Evolutionary conservation across 64 coral and sea anemone species (phyloP), one percentile per base, ranked within the genome.

Genomic region (Acropora tenuis): DNA sequence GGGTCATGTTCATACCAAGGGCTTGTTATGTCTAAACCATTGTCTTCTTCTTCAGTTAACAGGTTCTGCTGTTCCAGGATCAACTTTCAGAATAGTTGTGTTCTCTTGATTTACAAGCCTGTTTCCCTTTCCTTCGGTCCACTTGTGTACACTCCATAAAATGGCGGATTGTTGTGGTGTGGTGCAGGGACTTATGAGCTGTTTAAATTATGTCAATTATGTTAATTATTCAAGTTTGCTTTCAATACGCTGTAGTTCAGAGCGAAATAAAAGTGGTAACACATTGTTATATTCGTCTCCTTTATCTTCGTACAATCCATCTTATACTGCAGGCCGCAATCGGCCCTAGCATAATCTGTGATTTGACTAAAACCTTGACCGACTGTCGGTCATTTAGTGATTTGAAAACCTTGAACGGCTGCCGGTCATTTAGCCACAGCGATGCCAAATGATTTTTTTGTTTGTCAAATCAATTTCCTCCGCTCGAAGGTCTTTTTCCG

Each of bases 291-390:
- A 20, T 80, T 80, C 78, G 78, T 80, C 48, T 80, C 48, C 78
- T 80, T 80, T 80, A 80, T 80, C 78, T 80, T 80, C 48, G 48
- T 80, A 52, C 57, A 80, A 80, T 80, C 4, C 78, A 80, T 80
- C 78, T 80, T 80, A 80, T 80, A 80, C 46, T 80, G 48, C 47
- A 80, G 78, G 78, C 86, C 50, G 3, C 69, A 88, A 88, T 72
- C 40, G 73, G 86, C 86, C 86, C 8, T 88, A 74, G 86, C 74
- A 78, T 77, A 76, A 88, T 77, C 73, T 77, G 72, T 88, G 48
- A 88, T 88, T 75, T 3, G n/a, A n/a, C n/a, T n/a, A n/a, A n/a
- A n/a, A n/a, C n/a, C n/a, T n/a, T n/a, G n/a, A n/a, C n/a, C n/a
- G n/a, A n/a, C n/a, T n/a, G n/a, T n/a, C n/a, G n/a, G n/a, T n/a